Evolutionary conservation across 2,888 invertebrate species (phyloP), one percentile per base, ranked within the genome.

Genomic region (Drosophila testacea): DNA sequence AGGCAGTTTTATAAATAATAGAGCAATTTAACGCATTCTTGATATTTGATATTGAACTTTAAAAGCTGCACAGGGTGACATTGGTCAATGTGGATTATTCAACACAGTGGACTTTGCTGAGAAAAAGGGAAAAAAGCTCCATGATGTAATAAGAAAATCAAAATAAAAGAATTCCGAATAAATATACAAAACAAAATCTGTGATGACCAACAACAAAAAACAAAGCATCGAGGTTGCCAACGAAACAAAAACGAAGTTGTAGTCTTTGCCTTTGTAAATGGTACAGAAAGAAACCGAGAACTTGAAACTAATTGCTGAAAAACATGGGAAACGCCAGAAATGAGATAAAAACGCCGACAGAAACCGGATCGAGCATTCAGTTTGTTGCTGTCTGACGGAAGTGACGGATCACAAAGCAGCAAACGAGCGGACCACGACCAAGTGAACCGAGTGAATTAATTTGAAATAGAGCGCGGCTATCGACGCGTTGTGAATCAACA

Each of bases 341-440:
- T 44, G 51, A 48, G 55, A 81, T 83, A 81, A 73, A 86, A 56
- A 75, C 55, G 47, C 42, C 51, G 42, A 16, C 38, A 42, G n/a
- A 87, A 87, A 82, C 87, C 78, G 75, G 82, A 62, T 80, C 47
- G 51, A n/a, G 61, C 56, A 70, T 63, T 83, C 80, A 87, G 82
- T 87, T 63, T 48, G 55, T 51, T 52, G 72, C 56, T 61, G 83
- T 48, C 63, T 75, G 76, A 67, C 78, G 71, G 57, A 84, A 78
- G 76, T 69, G 77, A 69, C 80, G 66, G 70, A 65, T 65, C 63
- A 72, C 47, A 22, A 44, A 44, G 30, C 34, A 47, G 55, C 22
- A 55, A 30, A 32, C 39, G 13, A 34, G 22, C 44, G 44, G 27
- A 55, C 22, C 10, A 36, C 44, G 22, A 22, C n/a, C n/a, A 36